These are phyloP conservation scores for Gallinago paraguaiae DNA, from an alignment of 2,113 vertebrate species.

Conservation along the genomic window DNA sequence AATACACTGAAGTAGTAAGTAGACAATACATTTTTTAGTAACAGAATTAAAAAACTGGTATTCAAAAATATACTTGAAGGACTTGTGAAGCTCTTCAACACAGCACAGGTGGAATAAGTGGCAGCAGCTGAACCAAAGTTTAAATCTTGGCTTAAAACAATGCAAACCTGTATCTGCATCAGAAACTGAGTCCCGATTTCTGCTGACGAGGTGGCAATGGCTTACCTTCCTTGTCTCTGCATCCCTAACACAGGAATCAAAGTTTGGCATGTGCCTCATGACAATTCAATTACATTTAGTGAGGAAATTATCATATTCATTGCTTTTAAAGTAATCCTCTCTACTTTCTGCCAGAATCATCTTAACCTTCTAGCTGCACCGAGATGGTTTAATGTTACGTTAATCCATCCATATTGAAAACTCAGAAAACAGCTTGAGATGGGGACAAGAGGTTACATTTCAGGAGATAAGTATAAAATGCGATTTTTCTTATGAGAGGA, in stretches of 20 bases:
- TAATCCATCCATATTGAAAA: conserved; percentile 2
- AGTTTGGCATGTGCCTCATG: neutral
- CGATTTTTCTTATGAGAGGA: neutral
- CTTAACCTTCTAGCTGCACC: neutral
- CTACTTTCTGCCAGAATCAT: conserved; percentile 24
- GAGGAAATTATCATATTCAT: conserved; percentile 41
- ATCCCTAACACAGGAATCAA: neutral
- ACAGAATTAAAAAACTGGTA: neutral
- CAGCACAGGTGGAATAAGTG: neutral
- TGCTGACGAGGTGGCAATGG: neutral
- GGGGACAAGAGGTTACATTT: neutral
- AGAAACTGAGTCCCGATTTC: neutral
- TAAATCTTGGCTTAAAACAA: neutral
- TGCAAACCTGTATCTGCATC: neutral
- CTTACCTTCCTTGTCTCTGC: neutral
- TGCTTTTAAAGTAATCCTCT: conserved; percentile 47
- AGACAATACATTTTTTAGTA: neutral
- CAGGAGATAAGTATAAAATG: neutral
- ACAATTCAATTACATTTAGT: conserved; percentile 34
- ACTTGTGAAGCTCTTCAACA: neutral
- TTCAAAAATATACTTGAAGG: neutral
- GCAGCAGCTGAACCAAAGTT: neutral
- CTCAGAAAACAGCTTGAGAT: neutral
- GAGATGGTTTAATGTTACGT: neutral
- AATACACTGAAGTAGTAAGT: neutral